Evolutionary conservation across 2,888 invertebrate genomes (phyloP), one percentile per base, ranked within the genome.

Genomic region (Brenthis ino): DNA sequence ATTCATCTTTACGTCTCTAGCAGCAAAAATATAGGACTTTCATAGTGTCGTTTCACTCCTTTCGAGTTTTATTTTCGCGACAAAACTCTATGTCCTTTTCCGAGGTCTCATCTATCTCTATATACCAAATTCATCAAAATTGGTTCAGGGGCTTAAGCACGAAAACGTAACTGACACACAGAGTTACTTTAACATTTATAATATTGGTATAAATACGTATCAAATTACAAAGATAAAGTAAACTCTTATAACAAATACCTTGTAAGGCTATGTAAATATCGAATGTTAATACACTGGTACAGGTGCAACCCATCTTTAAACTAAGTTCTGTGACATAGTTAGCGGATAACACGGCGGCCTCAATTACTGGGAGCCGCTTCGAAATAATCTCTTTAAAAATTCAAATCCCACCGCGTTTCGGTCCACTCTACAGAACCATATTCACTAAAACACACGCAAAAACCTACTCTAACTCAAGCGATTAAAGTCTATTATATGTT

Each of bases 371-470:
- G 75, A 74, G 75, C 80, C 83, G 82, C 83, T 83, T 83, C 79
- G 82, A 85, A 88, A 90, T 88, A 89, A 88, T 88, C 86, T 86
- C 85, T 89, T 90, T 85, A 87, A 90, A 88, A 87, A 91, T 91
- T 90, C 86, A 89, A 83, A 83, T 79, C 80, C 77, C 74, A 78
- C 80, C 82, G 79, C 82, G 69, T 64, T 57, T 67, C 65, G 60
- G 63, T 53, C 64, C 56, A 28, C 65, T 69, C 64, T 57, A 63
- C 67, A 53, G 47, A 65, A 58, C 16, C 48, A 16, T 47, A 63
- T 16, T 51, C 3, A 11, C 24, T 43, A 43, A 12, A 57, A 56
- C 14, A 60, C 50, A 51, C 16, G 6, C 37, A 12, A 63, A 43
- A 63, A 53, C 13, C 3, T 37, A 16, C 63, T 53, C 53, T 63